These are phyloP conservation scores for Pseudorectes ferrugineus DNA, from an alignment of 2,113 vertebrate species.

Conservation along the genomic window DNA sequence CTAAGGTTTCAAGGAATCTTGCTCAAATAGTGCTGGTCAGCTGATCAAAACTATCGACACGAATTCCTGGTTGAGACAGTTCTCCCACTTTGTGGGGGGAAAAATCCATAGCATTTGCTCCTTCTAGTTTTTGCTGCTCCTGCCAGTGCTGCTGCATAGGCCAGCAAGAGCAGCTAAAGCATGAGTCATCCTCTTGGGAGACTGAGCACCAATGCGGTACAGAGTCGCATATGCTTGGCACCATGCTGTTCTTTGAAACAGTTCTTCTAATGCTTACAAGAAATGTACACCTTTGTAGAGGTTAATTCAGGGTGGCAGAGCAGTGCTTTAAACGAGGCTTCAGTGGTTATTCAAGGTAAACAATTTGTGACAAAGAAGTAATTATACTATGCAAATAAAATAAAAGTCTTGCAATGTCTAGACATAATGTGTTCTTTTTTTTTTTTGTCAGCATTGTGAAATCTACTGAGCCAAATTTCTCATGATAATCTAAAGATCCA, in stretches of 20 bases:
- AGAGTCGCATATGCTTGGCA: constrained; percentile 2
- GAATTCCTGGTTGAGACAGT: background rate
- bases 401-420: background rate
- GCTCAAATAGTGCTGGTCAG: background rate
- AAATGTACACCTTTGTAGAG: background rate
- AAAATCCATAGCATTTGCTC: background rate
- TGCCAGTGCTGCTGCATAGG: constrained; percentile 6
- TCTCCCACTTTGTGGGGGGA: background rate
- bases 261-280: background rate
- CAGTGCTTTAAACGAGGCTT: constrained; percentile 4
- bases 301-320: constrained; percentile 37
- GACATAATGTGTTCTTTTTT: background rate
- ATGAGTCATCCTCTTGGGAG: constrained; percentile 29
- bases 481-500: background rate
- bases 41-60: background rate
- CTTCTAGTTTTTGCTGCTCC: background rate
- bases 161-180: background rate
- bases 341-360: constrained; percentile 42
- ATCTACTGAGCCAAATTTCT: constrained; percentile 13
- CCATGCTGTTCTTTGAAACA: constrained; percentile 27
- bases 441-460: constrained; percentile 24
- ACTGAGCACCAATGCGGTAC: background rate
- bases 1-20: background rate
- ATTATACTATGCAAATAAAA: constrained; percentile 11
- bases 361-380: background rate